A percentile compares a stretch with the other conserved stretches of the same genome.
phyloP scores from a whole-genome alignment of 1,140 invertebrate genomes.

The Leptestheria dahalacensis region DNA sequence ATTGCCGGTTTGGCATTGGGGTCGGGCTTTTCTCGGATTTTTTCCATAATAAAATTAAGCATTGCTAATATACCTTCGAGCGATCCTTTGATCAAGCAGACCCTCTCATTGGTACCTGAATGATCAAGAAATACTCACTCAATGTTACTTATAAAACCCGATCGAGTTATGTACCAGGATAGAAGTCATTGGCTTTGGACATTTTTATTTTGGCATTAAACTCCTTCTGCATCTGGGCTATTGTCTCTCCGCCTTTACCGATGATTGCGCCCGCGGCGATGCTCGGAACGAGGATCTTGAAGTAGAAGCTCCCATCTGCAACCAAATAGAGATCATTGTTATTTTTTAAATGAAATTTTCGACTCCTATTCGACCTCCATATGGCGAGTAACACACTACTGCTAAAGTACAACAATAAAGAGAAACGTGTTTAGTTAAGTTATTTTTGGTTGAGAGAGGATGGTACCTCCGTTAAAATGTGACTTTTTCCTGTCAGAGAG shows the following conservation, averaged over 20 bases:
- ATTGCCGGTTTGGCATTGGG: conserved; percentile 56
- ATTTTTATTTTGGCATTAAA: conserved; percentile 90
- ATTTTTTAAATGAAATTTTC: conserved; percentile 6
- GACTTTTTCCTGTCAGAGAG: conserved; percentile 74
- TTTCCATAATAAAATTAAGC: conserved; percentile 92
- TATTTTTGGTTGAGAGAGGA: conserved; percentile 10
- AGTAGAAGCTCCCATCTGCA: conserved; percentile 59
- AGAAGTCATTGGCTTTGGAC: conserved; percentile 96
- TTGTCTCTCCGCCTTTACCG: conserved; percentile 93
- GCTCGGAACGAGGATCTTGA: conserved; percentile 90
- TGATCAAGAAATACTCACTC: conserved; percentile 18
- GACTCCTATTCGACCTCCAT: conserved; percentile 13
- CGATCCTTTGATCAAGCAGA: conserved; percentile 90
- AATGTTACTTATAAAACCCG: conserved; percentile 5
- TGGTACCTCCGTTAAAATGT: conserved; percentile 70
- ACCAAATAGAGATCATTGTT: conserved; percentile 18
- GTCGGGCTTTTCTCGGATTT: conserved; percentile 94
- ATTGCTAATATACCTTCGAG: conserved; percentile 85
- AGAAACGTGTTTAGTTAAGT: conserved; percentile 23
- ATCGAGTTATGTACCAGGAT: conserved; percentile 62
- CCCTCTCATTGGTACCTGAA: conserved; percentile 86
- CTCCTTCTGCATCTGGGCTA: conserved; percentile 90
- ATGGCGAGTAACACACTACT: conserved; percentile 12
- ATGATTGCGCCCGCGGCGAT: conserved; percentile 93
- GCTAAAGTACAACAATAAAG: conserved; percentile 18